These are phyloP conservation scores for Rhamnusium bicolor DNA, from an alignment of 2,888 invertebrate species.

Conservation along the genomic window DNA sequence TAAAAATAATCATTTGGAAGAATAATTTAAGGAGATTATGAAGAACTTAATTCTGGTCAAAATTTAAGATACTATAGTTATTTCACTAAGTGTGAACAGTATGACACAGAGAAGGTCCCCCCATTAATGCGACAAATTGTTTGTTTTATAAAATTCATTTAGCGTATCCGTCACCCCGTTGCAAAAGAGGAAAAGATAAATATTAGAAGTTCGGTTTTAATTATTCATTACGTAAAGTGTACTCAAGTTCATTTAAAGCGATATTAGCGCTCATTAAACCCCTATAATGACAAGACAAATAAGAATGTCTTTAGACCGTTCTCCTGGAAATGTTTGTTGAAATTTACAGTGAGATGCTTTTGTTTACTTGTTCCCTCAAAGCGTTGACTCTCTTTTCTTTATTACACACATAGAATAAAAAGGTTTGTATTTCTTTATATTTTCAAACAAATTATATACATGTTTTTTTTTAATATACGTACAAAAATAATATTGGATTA, in stretches of 20 bases:
- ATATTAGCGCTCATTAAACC: conserved; percentile 56
- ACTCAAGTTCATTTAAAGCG: conserved; percentile 54
- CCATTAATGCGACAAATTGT: conserved; percentile 27
- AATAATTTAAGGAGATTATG: background rate
- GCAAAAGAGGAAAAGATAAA: conserved; percentile 51
- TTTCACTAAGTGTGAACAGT: background rate
- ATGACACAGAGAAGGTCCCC: background rate
- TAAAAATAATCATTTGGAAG: background rate
- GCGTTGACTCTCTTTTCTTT: conserved; percentile 29
- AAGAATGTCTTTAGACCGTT: conserved; percentile 43
- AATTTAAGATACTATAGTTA: background rate
- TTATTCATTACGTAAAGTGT: conserved; percentile 54
- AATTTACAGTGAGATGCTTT: conserved; percentile 40
- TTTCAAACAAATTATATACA: background rate
- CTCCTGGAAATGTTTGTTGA: conserved; percentile 37
- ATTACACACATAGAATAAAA: conserved; percentile 20
- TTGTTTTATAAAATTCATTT: conserved; percentile 45
- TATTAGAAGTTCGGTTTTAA: conserved; percentile 54
- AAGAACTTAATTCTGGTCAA: background rate
- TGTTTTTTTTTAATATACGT: too few species aligned
- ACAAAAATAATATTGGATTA: too few species aligned
- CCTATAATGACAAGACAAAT: conserved; percentile 58
- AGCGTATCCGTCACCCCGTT: conserved; percentile 32
- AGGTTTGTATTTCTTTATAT: conserved; percentile 10
- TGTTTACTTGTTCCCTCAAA: conserved; percentile 33